Conservation (phyloP, 2,888 invertebrate species). For the Hanleya hanleyi region DNA sequence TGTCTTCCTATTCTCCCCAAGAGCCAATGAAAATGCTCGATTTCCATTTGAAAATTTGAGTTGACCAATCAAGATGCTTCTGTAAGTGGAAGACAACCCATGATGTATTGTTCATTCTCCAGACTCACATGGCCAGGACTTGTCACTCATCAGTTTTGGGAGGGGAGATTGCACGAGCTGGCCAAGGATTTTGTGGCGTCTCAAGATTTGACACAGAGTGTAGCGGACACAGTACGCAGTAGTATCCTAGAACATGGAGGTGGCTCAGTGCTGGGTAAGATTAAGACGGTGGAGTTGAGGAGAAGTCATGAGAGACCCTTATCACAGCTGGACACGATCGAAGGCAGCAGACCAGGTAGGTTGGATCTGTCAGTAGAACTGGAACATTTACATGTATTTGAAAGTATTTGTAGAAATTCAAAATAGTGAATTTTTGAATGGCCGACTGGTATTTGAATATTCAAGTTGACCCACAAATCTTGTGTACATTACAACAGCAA, state of each 20-base stretch:
- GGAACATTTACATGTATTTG: no score
- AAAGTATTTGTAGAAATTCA: no score
- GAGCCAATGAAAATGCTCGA: no score
- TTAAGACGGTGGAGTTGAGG: constrained; percentile 54
- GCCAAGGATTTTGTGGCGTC: constrained; percentile 59
- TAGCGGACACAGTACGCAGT: constrained; percentile 48
- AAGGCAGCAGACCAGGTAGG: constrained; percentile 53
- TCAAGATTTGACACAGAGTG: constrained; percentile 51
- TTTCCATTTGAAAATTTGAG: no score
- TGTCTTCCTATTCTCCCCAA: no score
- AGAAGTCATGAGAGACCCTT: constrained; percentile 50
- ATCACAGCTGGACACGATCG: constrained; percentile 46
- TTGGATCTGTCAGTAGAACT: no score
- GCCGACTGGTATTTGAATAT: no score
- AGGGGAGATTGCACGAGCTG: constrained; percentile 64
- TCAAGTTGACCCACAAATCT: no score
- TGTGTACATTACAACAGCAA: no score
- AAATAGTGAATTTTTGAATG: no score
- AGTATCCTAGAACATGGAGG: constrained; percentile 61
- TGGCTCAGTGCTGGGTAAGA: constrained; percentile 57
- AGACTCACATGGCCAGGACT: constrained; percentile 71
- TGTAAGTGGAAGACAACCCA: no score
- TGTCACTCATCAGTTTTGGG: constrained; percentile 72
- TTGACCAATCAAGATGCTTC: no score
- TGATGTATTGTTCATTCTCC: constrained; percentile 13